Evolutionary conservation across 2,797 vertebrate species (phyloP).

Genomic region (Sarcoramphus papa): DNA sequence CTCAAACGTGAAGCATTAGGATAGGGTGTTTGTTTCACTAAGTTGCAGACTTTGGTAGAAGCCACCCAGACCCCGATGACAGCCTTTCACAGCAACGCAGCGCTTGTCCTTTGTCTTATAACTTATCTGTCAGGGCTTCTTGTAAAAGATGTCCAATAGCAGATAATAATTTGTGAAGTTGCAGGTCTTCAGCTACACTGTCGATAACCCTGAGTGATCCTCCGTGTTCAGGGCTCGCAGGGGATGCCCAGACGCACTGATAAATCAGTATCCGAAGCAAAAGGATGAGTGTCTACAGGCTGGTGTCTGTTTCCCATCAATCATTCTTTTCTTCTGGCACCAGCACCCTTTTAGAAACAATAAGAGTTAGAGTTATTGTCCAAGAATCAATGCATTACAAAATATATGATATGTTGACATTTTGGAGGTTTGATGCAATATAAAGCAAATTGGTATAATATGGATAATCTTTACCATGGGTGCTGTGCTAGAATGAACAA

Average conservation of each 20-base stretch:
- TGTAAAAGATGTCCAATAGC: slow-evolving; percentile 53
- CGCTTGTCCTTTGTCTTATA: neutral
- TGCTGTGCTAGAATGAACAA: slow-evolving; percentile 47
- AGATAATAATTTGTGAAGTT: slow-evolving; percentile 58
- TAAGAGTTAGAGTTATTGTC: slow-evolving; percentile 75
- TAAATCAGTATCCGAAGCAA: slow-evolving; percentile 72
- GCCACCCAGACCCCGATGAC: slow-evolving; percentile 74
- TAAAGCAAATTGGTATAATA: slow-evolving; percentile 64
- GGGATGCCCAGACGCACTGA: slow-evolving; percentile 65
- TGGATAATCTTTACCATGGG: slow-evolving; percentile 62
- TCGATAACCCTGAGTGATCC: slow-evolving; percentile 68
- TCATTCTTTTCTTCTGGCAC: slow-evolving; percentile 82
- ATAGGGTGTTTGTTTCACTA: slow-evolving; percentile 53
- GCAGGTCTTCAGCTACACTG: slow-evolving; percentile 48
- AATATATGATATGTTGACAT: slow-evolving; percentile 63
- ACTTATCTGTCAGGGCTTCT: slow-evolving; percentile 40
- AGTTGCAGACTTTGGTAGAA: slow-evolving; percentile 71
- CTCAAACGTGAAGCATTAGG: slow-evolving; percentile 10
- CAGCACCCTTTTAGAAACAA: slow-evolving; percentile 81
- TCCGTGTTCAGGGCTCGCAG: slow-evolving; percentile 34
- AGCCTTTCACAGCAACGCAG: neutral
- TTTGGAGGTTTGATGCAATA: slow-evolving; percentile 62
- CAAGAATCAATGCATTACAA: slow-evolving; percentile 69
- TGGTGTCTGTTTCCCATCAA: slow-evolving; percentile 82
- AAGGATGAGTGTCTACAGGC: slow-evolving; percentile 76